Base-by-base conservation (phyloP, 2,797 vertebrate species). In the Pseudochaenichthys georgianus region DNA sequence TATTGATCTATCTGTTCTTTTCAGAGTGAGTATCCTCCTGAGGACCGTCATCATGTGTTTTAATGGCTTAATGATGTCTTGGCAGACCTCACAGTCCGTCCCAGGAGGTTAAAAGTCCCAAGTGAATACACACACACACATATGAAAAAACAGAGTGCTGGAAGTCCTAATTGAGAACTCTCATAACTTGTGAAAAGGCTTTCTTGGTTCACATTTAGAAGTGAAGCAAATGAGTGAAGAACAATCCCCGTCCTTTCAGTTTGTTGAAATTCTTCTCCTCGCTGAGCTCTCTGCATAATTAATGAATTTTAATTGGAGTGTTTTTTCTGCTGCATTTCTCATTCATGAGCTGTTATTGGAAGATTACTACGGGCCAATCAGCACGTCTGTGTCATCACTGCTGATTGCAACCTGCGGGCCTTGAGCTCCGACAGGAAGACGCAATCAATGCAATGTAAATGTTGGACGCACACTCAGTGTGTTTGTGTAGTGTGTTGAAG, bases 341-440 rank as follows among this genome's bases (percentile, higher is more conserved):
- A 95, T 95, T 95, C 93, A 95, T 94, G 93, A 95, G 92, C 77
- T 87, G 87, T 93, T 89, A 94, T 93, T 92, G 92, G 92, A 88
- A 87, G 89, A 89, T 63, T 86, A 88, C 87, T 84, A 77, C 55
- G 48, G 79, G 84, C 88, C 84, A 84, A 90, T 88, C 88, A 79
- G 77, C 69, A 42, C 41, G 78, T 85, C 80, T 64, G 70, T 84
- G 82, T 88, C 86, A 84, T 77, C 72, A 46, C 68, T 53, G 77
- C 75, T 84, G 88, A 87, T 83, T 81, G 70, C 31, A 21, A 80
- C 69, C 84, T 13, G 73, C 67, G 51, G 86, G 73, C 73, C 68
- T 13, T 64, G 45, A 31, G 78, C 64, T 77, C 60, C 7, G 76
- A 85, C 73, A 70, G 81, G 73, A 71, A 64, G 72, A 68, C 17